Evolutionary conservation across 2,113 vertebrate species (phyloP), one percentile per base, ranked within the genome.

Genomic region (Amblyopsis rosae): DNA sequence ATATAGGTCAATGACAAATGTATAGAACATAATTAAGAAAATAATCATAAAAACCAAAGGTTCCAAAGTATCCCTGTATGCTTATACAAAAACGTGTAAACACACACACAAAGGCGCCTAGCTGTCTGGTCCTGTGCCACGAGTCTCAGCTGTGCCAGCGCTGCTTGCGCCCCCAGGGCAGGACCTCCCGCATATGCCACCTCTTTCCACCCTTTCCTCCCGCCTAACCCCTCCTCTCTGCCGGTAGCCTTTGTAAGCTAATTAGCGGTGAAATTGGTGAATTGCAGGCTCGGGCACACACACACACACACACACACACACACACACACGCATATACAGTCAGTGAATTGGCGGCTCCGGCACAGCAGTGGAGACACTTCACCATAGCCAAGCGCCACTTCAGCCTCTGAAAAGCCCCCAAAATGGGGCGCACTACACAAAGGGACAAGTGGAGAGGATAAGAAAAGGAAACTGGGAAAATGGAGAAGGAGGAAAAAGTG

Each of bases 251-350:
- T 91, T 92, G 91, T 93, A 84, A 86, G 88, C 90, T 93, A 93
- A 93, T 93, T 93, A 93, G 90, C 88, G 81, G 89, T 90, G 90
- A 93, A 93, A 93, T 93, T 93, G 92, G 92, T 92, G 91, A 93
- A 93, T 93, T 93, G 92, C 90, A 88, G 91, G 91, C 90, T 93
- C 83, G 53, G 88, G 35, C 35, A 41, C 35, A 41, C 35, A 41
- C 35, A 41, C 35, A 41, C 35, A 41, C 35, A 41, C 35, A 41
- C 35, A 41, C 35, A 41, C 5, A 41, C 35, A 41, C 35, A 41
- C 35, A 41, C 35, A 41, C 35, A 41, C 35, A 41, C 35, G 1
- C 35, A 41, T 6, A 41, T 41, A 8, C 35, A 41, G 35, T 41
- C 35, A 41, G 35, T 41, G 35, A 41, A 41, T 41, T 41, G 35